Evolutionary conservation across 1,140 invertebrate species (phyloP).

Genomic region (Habropoda laboriosa): DNA sequence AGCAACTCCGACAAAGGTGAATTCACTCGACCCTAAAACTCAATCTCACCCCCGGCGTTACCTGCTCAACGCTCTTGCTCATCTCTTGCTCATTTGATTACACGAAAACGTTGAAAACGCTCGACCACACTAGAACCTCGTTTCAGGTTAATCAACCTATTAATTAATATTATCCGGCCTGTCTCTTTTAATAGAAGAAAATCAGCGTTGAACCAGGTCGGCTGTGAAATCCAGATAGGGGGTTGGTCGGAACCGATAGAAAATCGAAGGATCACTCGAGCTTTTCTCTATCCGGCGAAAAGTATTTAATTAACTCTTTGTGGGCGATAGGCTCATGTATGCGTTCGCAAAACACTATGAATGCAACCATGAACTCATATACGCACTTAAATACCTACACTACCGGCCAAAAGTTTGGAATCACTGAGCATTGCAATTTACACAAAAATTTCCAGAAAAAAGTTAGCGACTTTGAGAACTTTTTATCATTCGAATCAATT

Average conservation of each 20-base stretch:
- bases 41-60: conserved; percentile 65
- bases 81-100: conserved; percentile 70
- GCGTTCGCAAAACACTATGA: no score
- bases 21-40: conserved; percentile 64
- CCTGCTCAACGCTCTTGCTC: conserved; percentile 56
- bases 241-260: conserved; percentile 34
- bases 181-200: conserved; percentile 5
- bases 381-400: no score
- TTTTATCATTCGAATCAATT: no score
- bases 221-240: neutral
- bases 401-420: no score
- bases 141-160: conserved; percentile 63
- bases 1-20: conserved; percentile 62
- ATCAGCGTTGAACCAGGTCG: neutral
- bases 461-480: no score
- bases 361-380: no score
- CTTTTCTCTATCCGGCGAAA: neutral
- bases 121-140: conserved; percentile 21
- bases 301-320: conserved; percentile 39
- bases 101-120: conserved; percentile 52
- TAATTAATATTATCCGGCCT: conserved; percentile 56
- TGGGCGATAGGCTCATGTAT: no score
- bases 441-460: no score
- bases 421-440: no score
- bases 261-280: conserved; percentile 20